A percentile compares a stretch with the other conserved stretches of the same genome.
These are phyloP conservation scores for Talpa occidentalis DNA, from an alignment of 2,113 vertebrate genomes.

Conservation along the genomic window DNA sequence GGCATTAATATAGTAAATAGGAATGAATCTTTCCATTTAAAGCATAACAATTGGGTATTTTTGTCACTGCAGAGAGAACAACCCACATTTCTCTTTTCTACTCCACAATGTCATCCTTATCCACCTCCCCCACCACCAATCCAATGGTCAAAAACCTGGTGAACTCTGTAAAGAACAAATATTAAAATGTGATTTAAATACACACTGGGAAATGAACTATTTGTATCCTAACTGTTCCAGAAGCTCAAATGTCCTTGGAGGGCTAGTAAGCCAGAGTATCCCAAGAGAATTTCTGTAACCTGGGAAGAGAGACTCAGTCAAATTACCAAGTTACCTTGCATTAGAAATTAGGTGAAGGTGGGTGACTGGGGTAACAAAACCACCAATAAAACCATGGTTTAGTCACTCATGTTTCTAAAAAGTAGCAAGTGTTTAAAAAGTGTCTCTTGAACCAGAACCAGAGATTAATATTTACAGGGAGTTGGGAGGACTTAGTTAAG, in stretches of 20 bases:
- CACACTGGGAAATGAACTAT: neutral
- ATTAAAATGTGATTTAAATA: conserved; percentile 7
- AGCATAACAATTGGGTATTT: conserved; percentile 10
- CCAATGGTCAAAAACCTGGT: neutral
- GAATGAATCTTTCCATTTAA: conserved; percentile 25
- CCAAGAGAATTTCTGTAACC: neutral
- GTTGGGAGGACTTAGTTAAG: conserved; percentile 2
- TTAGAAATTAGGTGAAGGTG: conserved; percentile 16
- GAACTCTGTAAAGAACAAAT: neutral
- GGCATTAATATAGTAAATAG: conserved; percentile 41
- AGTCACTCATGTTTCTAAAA: neutral
- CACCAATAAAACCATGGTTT: neutral
- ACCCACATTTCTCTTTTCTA: conserved; percentile 19
- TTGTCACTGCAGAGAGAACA: conserved; percentile 26
- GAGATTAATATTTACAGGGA: neutral
- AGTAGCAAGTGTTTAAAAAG: conserved; percentile 34
- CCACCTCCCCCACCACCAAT: neutral
- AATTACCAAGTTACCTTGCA: neutral
- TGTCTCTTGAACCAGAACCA: conserved; percentile 11
- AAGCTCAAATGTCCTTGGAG: neutral
- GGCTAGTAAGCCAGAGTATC: neutral
- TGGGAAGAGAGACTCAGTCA: neutral
- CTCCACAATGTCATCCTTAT: neutral
- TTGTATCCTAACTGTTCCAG: conserved; percentile 10
- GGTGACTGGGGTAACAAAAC: neutral